Percentiles rank a stretch among this genome's conserved stretches.
These are phyloP conservation scores for Heteromormyrus szaboi DNA, from an alignment of 2,797 vertebrate genomes.

Conservation along the genomic window DNA sequence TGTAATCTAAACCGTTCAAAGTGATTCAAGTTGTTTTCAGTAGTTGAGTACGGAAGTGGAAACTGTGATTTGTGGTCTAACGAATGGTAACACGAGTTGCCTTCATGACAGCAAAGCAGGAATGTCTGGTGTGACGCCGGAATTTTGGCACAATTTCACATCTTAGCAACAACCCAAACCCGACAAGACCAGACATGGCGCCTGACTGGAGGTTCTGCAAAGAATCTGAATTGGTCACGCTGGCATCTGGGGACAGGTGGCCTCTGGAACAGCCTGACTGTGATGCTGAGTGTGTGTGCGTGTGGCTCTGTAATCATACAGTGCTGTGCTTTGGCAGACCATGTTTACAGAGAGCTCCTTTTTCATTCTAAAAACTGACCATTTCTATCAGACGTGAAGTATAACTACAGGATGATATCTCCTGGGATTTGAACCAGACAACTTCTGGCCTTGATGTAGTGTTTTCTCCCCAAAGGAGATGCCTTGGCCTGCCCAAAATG, in stretches of 20 bases:
- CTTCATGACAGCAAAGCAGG: background rate
- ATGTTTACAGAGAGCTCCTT: background rate
- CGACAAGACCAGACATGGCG: background rate
- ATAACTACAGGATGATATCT: background rate
- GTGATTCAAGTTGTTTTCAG: background rate
- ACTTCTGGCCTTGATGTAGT: background rate
- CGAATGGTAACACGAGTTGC: background rate
- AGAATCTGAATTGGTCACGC: background rate
- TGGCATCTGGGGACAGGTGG: background rate
- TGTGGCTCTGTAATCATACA: background rate
- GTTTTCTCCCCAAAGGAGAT: constrained; percentile 11
- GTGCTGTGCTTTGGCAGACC: background rate
- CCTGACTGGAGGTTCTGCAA: background rate
- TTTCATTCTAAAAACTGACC: background rate
- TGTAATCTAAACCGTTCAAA: background rate
- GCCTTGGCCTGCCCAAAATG: constrained; percentile 71
- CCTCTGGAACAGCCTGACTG: background rate
- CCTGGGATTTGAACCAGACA: background rate
- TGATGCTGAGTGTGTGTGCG: background rate
- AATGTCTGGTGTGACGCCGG: background rate
- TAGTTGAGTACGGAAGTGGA: background rate
- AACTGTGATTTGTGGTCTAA: constrained; percentile 1
- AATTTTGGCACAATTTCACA: background rate
- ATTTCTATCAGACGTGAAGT: background rate
- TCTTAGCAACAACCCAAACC: background rate